phyloP scores from a whole-genome alignment of 2,797 vertebrate genomes.

The Eulemur coronatus region DNA sequence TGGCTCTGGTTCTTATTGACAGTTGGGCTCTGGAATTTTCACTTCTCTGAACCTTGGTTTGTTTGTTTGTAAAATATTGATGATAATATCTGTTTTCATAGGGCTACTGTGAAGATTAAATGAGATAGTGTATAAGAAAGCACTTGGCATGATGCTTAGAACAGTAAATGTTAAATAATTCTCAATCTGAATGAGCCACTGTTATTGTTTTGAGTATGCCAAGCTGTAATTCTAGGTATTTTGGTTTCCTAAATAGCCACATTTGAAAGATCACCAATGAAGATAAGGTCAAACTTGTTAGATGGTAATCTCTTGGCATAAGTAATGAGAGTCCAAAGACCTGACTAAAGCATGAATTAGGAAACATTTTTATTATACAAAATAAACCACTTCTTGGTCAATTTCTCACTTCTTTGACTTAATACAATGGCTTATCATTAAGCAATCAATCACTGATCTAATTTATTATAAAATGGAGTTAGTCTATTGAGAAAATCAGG shows the following conservation, averaged over 20 bases:
- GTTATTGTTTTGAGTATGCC: neutral
- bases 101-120: neutral
- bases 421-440: neutral
- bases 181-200: neutral
- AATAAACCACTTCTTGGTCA: neutral
- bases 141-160: neutral
- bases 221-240: neutral
- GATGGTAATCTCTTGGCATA: neutral
- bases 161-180: neutral
- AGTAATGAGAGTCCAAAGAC: neutral
- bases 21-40: neutral
- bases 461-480: conserved; percentile 3
- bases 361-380: neutral
- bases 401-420: conserved; percentile 25
- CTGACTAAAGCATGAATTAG: neutral
- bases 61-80: neutral
- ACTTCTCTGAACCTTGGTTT: neutral
- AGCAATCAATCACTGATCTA: neutral
- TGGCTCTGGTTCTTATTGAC: neutral
- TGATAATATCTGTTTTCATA: neutral
- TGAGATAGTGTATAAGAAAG: neutral
- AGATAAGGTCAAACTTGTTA: neutral
- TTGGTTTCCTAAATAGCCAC: neutral
- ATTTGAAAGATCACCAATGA: neutral
- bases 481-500: neutral